Percentiles rank a stretch among this genome's conserved stretches.
Evolutionary conservation across 2,888 invertebrate species (phyloP).

Genomic region (Chloroclystis v-ata): DNA sequence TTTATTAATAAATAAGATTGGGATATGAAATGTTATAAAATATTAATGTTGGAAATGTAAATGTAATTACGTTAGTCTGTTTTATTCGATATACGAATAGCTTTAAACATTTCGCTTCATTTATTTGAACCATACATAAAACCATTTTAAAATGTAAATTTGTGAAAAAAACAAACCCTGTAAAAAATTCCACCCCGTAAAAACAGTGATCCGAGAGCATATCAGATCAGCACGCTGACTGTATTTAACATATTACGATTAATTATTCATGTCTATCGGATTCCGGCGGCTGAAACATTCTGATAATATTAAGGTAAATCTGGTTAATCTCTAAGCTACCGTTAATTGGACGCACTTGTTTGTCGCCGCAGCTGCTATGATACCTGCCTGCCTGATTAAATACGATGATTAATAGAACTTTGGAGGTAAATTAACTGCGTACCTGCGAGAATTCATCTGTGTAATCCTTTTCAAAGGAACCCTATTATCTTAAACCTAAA

Average conservation of each 20-base stretch:
- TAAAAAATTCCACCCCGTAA: constrained; percentile 15
- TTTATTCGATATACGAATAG: too few species aligned
- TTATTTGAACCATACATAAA: neutral
- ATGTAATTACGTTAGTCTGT: too few species aligned
- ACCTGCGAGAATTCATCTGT: neutral
- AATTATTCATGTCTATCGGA: constrained; percentile 47
- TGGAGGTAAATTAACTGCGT: constrained; percentile 1
- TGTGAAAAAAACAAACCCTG: constrained; percentile 11
- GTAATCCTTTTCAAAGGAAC: neutral
- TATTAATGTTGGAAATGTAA: too few species aligned
- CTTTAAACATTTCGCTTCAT: neutral
- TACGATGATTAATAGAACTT: constrained; percentile 27
- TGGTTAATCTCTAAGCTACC: constrained; percentile 31
- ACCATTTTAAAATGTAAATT: constrained; percentile 2
- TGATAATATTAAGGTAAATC: constrained; percentile 41
- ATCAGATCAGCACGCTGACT: constrained; percentile 28
- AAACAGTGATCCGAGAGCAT: constrained; percentile 21
- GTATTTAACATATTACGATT: constrained; percentile 42
- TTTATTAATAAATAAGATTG: too few species aligned
- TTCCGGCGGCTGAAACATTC: constrained; percentile 37
- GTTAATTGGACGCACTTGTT: constrained; percentile 38
- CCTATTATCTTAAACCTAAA: neutral
- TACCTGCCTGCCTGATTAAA: constrained; percentile 35
- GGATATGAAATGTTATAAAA: too few species aligned
- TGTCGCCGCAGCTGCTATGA: constrained; percentile 25